Evolutionary conservation across 2,888 invertebrate genomes (phyloP), one percentile per base, ranked within the genome.

Genomic region (Desoria tigrina): DNA sequence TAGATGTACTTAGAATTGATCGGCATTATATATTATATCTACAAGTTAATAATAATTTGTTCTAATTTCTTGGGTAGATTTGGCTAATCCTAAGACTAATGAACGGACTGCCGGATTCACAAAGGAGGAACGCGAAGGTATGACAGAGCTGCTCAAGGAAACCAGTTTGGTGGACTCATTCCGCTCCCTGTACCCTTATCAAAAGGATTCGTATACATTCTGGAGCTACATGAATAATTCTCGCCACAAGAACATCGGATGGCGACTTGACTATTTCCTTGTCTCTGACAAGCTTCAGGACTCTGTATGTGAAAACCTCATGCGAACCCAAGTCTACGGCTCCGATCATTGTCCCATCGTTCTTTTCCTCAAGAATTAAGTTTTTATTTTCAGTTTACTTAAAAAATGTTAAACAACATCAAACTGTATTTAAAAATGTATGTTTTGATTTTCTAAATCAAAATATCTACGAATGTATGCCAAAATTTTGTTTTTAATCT

Each of bases 331-430:
- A 72, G 89, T 96, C 3, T 86, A 86, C 79, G 98, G 98, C 45
- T 96, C 95, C 79, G 98, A 99, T 81, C 98, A 99, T 81, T 98
- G 97, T 79, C 98, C 98, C 0, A 85, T 97, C 74, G 85, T 90
- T 42, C 82, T 94, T 53, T 89, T 89, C 78, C 78, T 91, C 58
- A 85, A 88, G 77, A 23, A 84, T 11, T 57, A 32, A 11, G 4
- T 32, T 32, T 32, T 32, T 11, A 11, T 32, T 32, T 7, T 32
- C 32, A 32, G n/a, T n/a, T n/a, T n/a, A n/a, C n/a, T n/a, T n/a
- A n/a, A n/a, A n/a, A n/a, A n/a, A n/a, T n/a, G n/a, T n/a, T n/a
- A n/a, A n/a, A n/a, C n/a, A n/a, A n/a, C n/a, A n/a, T n/a, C n/a
- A n/a, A n/a, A n/a, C n/a, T n/a, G n/a, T n/a, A n/a, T n/a, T n/a